phyloP scores from a whole-genome alignment of 2,797 vertebrate species.

The Macrochelys suwanniensis region DNA sequence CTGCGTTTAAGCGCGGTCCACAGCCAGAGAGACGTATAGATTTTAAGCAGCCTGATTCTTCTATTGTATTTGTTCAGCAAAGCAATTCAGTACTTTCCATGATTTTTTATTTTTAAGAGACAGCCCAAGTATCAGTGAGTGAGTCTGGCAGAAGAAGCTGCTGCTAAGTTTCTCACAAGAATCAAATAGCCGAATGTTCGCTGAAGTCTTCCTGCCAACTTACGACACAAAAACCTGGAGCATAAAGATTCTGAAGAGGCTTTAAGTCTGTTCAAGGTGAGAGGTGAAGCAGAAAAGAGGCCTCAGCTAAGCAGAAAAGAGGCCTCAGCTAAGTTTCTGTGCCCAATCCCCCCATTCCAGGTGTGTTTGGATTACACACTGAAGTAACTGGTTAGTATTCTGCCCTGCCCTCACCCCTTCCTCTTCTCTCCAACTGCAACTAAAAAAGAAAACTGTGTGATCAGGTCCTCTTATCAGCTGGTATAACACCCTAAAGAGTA shows the following conservation, averaged over 20 bases:
- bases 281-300: not conserved
- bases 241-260: not conserved
- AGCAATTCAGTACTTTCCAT: not conserved
- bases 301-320: not conserved
- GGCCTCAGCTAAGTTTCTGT: not conserved
- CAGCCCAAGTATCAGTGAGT: accelerated
- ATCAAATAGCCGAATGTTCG: not conserved
- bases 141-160: not conserved
- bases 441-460: too few relatives aligned
- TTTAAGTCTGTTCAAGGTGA: not conserved
- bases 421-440: not conserved
- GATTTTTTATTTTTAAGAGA: not conserved
- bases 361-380: not conserved
- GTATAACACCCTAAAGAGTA: not conserved
- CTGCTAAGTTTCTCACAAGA: not conserved
- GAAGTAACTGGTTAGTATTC: not conserved
- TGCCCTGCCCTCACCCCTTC: not conserved
- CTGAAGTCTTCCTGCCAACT: not conserved
- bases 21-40: accelerated
- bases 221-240: not conserved
- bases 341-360: not conserved
- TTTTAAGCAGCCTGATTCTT: not conserved
- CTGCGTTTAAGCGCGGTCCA: not conserved
- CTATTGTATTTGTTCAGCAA: not conserved
- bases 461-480: not conserved